Evolutionary conservation across 2,113 vertebrate genomes (phyloP), one percentile per base, ranked within the genome.

Genomic region (Coracopsis vasa): DNA sequence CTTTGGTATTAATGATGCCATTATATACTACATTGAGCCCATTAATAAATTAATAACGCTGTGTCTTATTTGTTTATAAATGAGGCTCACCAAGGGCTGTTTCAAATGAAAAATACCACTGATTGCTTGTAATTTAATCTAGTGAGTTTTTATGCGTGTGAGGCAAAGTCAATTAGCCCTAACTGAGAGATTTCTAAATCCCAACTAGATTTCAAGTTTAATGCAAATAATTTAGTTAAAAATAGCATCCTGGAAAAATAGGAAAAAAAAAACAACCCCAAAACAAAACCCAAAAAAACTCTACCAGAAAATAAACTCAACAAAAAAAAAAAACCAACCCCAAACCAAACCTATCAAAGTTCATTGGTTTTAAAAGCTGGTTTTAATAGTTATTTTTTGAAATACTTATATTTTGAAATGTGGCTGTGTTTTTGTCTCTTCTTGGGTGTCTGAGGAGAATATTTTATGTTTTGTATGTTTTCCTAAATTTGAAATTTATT

Each of bases 21-120:
- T 98, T 97, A 96, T 91, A 96, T 67, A 67, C 92, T 92, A 88
- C 85, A 80, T 42, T 91, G 95, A 96, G 96, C 91, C 95, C 93
- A 98, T 98, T 97, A 98, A 98, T 98, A 97, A 97, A 98, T 98
- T 98, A 98, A 95, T 89, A 86, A 85, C 48, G 84, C 90, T 86
- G 79, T 90, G 94, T 92, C 93, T 97, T 96, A 72, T 89, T 96
- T 97, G 94, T 97, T 92, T 97, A 92, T 95, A 97, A 97, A 96
- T 78, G 94, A 97, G 77, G 54, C 88, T 98, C 94, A 95, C 92
- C 54, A 23, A 90, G 89, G 92, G 90, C 96, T 90, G 79, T 96
- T 87, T 97, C 97, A 97, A 97, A 97, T 97, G 94, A 97, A 97
- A 93, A 98, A 97, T 78, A 93, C 31, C 31, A 85, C 85, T 58